A percentile compares a stretch with the other conserved stretches of the same genome.
phyloP scores from a whole-genome alignment of 1,140 invertebrate species.

The Drosophila nebulosa region DNA sequence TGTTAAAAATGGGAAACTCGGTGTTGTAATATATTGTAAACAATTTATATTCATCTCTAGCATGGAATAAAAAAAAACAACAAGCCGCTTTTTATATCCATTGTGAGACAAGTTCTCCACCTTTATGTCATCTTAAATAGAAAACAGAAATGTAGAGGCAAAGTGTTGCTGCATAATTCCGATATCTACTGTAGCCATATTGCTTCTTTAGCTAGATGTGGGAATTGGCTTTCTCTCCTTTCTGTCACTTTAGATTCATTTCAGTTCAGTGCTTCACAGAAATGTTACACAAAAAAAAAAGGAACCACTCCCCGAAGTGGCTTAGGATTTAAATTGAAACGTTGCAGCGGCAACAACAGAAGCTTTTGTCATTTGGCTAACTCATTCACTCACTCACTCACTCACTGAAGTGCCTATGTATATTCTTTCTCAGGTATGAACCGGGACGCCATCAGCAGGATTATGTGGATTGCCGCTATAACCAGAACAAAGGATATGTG shows the following conservation, averaged over 20 bases:
- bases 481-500: constrained; percentile 92
- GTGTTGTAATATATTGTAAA: too few species aligned
- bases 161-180: neutral
- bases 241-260: constrained; percentile 6
- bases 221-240: constrained; percentile 1
- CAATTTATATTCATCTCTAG: too few species aligned
- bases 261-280: neutral
- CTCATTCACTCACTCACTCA: neutral
- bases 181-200: neutral
- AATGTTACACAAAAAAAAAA: neutral
- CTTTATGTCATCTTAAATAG: too few species aligned
- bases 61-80: too few species aligned
- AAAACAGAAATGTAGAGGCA: too few species aligned
- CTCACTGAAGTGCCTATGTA: neutral
- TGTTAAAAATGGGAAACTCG: too few species aligned
- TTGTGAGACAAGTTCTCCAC: neutral
- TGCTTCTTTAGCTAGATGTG: neutral
- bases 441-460: constrained; percentile 83
- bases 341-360: neutral
- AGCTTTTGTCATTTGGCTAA: constrained; percentile 2
- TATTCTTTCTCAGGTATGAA: constrained; percentile 84
- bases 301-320: neutral
- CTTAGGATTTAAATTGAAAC: constrained; percentile 15
- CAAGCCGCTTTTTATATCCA: neutral
- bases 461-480: constrained; percentile 86